These are phyloP conservation scores for Ptychobarbus kaznakovi DNA, from an alignment of 2,797 vertebrate genomes.

Conservation along the genomic window DNA sequence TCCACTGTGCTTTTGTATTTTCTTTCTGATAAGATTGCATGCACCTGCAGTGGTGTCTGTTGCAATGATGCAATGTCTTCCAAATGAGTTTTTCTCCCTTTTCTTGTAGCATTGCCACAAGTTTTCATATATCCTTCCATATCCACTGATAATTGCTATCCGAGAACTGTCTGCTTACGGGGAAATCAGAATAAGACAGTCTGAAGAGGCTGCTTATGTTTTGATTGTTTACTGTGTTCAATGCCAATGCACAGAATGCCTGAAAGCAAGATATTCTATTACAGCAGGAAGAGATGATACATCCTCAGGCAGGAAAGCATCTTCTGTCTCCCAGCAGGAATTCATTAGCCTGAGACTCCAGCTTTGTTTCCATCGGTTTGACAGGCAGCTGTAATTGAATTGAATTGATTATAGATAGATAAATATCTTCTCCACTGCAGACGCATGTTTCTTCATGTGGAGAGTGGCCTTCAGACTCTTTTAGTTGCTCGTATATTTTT, in stretches of 20 bases:
- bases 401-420: slow-evolving; percentile 69
- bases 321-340: slow-evolving; percentile 52
- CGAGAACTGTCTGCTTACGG: not conserved
- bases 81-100: not conserved
- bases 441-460: slow-evolving; percentile 61
- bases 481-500: slow-evolving; percentile 33
- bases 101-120: not conserved
- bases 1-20: slow-evolving; percentile 6
- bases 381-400: slow-evolving; percentile 65
- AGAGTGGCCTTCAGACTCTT: slow-evolving; percentile 37
- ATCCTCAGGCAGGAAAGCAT: slow-evolving; percentile 50
- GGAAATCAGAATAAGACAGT: slow-evolving; percentile 21
- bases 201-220: slow-evolving; percentile 28
- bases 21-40: slow-evolving; percentile 6
- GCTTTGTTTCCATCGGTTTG: slow-evolving; percentile 57
- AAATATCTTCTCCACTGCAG: slow-evolving; percentile 55
- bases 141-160: not conserved
- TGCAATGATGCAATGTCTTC: not conserved
- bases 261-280: slow-evolving; percentile 53
- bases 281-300: slow-evolving; percentile 57
- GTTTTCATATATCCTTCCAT: slow-evolving; percentile 4
- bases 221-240: slow-evolving; percentile 42
- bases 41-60: slow-evolving; percentile 29
- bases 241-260: slow-evolving; percentile 36
- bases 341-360: slow-evolving; percentile 52